A percentile compares a stretch with the other conserved stretches of the same genome.
Evolutionary conservation across 2,888 invertebrate genomes (phyloP).

Genomic region (Metellina segmentata): DNA sequence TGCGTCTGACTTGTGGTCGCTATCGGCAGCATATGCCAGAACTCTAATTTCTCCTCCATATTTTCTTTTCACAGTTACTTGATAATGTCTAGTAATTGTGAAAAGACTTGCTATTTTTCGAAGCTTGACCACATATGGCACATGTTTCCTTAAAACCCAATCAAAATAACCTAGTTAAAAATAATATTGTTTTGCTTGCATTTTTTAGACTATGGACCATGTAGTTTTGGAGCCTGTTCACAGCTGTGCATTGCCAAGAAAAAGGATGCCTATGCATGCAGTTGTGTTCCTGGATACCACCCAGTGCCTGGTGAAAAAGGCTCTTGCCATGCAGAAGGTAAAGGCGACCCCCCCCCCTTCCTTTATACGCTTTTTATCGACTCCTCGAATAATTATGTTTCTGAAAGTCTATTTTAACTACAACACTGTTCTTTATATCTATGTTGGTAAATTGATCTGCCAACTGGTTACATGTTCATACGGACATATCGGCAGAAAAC

Average conservation of each 20-base stretch:
- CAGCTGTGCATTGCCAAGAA: slow-evolving; percentile 88
- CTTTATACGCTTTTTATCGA: neutral
- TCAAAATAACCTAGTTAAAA: too few relatives aligned
- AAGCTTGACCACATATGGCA: too few relatives aligned
- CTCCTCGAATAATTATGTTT: too few relatives aligned
- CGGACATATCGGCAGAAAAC: too few relatives aligned
- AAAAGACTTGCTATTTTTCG: too few relatives aligned
- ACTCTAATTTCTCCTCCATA: too few relatives aligned
- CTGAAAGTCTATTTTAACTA: too few relatives aligned
- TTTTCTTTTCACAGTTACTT: too few relatives aligned
- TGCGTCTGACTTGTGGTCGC: too few relatives aligned
- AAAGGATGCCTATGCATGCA: slow-evolving; percentile 83
- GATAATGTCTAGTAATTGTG: too few relatives aligned
- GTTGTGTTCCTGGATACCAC: slow-evolving; percentile 86
- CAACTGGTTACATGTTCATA: neutral
- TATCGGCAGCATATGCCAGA: too few relatives aligned
- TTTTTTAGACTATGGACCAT: slow-evolving; percentile 80
- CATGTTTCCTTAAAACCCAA: too few relatives aligned
- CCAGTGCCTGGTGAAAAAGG: slow-evolving; percentile 79
- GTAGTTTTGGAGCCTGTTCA: slow-evolving; percentile 88
- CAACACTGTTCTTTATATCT: neutral
- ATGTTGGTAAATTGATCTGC: neutral
- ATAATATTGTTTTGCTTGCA: neutral
- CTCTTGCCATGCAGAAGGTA: slow-evolving; percentile 80
- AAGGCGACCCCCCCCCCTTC: neutral